These are phyloP conservation scores for Selenia dentaria DNA, from an alignment of 2,888 invertebrate genomes.

Conservation along the genomic window DNA sequence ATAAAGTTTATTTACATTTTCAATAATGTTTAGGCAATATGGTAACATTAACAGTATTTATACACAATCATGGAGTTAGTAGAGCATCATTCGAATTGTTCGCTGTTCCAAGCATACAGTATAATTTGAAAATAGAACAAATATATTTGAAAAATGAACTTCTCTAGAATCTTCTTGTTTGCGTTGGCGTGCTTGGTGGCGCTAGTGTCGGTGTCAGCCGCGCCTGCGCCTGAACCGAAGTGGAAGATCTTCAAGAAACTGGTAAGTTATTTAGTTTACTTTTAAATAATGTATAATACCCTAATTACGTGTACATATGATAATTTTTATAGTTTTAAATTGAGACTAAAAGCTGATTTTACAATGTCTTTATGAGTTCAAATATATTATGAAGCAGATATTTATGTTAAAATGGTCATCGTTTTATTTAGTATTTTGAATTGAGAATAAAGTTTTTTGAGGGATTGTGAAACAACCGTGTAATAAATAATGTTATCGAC, in stretches of 20 bases:
- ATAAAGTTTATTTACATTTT: not conserved
- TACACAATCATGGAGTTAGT: not conserved
- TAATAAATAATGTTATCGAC: too few species aligned
- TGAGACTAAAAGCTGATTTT: too few species aligned
- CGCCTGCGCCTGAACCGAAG: constrained; percentile 52
- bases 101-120: constrained; percentile 8
- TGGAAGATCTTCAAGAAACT: constrained; percentile 63
- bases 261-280: constrained; percentile 55
- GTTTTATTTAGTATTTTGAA: not conserved
- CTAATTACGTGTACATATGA: too few species aligned
- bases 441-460: too few species aligned
- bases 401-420: too few species aligned
- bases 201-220: constrained; percentile 47
- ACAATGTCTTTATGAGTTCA: too few species aligned
- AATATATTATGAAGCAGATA: too few species aligned
- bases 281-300: too few species aligned
- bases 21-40: not conserved
- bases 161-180: constrained; percentile 50
- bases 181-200: constrained; percentile 52
- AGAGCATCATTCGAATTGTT: constrained; percentile 22
- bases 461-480: too few species aligned
- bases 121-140: not conserved
- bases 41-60: not conserved
- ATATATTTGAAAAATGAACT: constrained; percentile 46
- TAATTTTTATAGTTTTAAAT: too few species aligned